Conservation (phyloP, 2,113 vertebrate genomes). For the Hippocampus comes region DNA sequence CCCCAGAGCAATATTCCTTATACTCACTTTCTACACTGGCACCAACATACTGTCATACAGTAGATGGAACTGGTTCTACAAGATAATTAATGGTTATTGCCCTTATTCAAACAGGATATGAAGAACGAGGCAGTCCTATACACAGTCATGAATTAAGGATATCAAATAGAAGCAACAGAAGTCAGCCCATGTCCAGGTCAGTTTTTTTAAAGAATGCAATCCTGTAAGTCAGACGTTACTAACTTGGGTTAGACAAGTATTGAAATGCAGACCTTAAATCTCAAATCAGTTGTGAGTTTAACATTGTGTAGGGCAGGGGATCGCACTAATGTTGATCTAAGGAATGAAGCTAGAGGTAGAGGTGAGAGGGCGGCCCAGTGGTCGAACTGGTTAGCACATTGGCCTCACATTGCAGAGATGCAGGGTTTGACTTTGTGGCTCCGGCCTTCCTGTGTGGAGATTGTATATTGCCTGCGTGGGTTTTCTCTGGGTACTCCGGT, state of each 20-base stretch:
- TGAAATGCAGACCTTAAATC: not conserved
- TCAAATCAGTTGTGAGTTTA: not conserved
- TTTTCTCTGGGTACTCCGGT: too few species aligned
- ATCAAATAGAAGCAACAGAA: not conserved
- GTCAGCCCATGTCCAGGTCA: not conserved
- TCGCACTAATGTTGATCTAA: not conserved
- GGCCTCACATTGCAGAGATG: too few species aligned
- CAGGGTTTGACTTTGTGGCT: too few species aligned
- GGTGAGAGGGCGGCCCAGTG: not conserved
- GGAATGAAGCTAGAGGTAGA: not conserved
- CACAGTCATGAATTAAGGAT: not conserved
- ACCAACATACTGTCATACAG: not conserved
- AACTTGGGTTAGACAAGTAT: not conserved
- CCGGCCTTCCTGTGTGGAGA: too few species aligned
- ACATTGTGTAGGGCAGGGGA: not conserved
- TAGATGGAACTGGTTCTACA: not conserved
- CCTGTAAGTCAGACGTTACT: too few species aligned
- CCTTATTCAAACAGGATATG: too few species aligned
- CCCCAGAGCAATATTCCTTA: not conserved
- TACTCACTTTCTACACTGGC: not conserved
- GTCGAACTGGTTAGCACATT: too few species aligned
- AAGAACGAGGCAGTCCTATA: not conserved
- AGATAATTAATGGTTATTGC: not conserved
- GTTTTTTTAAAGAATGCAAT: too few species aligned
- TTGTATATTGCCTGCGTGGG: too few species aligned